Conservation (phyloP, 2,888 invertebrate genomes). For the Willowsia nigromaculata region DNA sequence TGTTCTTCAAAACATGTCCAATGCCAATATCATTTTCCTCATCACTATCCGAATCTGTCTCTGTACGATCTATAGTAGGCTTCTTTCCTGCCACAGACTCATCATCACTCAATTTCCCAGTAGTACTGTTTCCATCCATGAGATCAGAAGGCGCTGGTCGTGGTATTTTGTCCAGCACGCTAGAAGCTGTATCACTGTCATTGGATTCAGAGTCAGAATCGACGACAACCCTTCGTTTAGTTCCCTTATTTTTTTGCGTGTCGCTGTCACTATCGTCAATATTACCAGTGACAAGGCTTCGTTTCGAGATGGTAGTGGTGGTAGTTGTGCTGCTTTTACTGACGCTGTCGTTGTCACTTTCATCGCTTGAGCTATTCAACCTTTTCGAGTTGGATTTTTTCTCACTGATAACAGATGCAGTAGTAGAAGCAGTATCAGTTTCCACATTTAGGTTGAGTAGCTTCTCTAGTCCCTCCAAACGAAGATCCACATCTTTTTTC, state of each 20-base stretch:
- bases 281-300: not conserved
- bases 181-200: not conserved
- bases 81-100: not conserved
- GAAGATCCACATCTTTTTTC: conserved; percentile 33
- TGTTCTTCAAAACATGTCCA: conserved; percentile 18
- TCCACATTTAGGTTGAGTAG: not conserved
- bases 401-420: not conserved
- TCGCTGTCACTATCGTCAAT: not conserved
- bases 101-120: no score
- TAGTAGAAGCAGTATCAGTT: not conserved
- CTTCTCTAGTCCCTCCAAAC: conserved; percentile 45
- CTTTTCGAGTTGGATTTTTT: not conserved
- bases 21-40: conserved; percentile 24
- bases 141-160: not conserved
- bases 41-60: not conserved
- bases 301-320: not conserved
- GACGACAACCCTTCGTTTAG: not conserved
- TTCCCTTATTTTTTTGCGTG: not conserved
- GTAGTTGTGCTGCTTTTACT: not conserved
- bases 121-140: not conserved
- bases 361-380: not conserved
- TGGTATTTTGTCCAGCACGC: not conserved
- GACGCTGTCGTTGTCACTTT: conserved; percentile 26
- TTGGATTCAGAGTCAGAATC: not conserved
- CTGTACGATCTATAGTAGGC: not conserved